Percentiles rank a stretch among this genome's conserved stretches.
phyloP scores from a whole-genome alignment of 2,797 vertebrate genomes.

The Acanthopagrus latus region DNA sequence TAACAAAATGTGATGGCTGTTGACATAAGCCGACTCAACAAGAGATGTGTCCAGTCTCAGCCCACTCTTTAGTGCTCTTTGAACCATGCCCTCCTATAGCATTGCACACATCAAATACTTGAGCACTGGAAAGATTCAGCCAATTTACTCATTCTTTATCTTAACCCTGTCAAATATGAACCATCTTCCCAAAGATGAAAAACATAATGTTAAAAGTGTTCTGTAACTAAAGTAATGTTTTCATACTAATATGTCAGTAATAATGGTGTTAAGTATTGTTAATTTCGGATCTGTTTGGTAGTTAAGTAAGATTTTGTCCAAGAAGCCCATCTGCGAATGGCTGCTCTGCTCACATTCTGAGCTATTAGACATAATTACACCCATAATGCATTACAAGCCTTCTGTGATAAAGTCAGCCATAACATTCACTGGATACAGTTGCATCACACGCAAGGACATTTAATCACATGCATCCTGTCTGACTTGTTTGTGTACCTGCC shows the following conservation, averaged over 20 bases:
- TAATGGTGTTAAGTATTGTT: neutral
- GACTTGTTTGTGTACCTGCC: constrained; percentile 14
- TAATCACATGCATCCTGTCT: constrained; percentile 12
- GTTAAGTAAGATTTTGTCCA: constrained; percentile 9
- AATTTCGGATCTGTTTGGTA: neutral
- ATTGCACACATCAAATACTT: neutral
- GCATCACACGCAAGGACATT: neutral
- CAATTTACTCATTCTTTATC: neutral
- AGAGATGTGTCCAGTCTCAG: constrained; percentile 25
- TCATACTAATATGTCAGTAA: neutral
- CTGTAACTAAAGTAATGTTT: neutral
- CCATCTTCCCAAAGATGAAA: neutral
- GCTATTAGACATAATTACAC: constrained; percentile 51
- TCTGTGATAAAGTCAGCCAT: constrained; percentile 31
- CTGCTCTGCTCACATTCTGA: constrained; percentile 28
- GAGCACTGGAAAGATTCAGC: neutral
- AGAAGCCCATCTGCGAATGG: constrained; percentile 21
- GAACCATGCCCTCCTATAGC: neutral
- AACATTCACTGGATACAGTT: constrained; percentile 39
- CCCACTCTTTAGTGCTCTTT: constrained; percentile 12
- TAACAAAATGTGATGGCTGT: constrained; percentile 18
- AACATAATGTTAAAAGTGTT: neutral
- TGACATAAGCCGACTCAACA: constrained; percentile 42
- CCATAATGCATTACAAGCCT: constrained; percentile 41
- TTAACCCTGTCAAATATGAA: neutral